Percentiles rank a stretch among this genome's conserved stretches.
These are phyloP conservation scores for Agriotes lineatus DNA, from an alignment of 2,888 invertebrate species.

Conservation along the genomic window DNA sequence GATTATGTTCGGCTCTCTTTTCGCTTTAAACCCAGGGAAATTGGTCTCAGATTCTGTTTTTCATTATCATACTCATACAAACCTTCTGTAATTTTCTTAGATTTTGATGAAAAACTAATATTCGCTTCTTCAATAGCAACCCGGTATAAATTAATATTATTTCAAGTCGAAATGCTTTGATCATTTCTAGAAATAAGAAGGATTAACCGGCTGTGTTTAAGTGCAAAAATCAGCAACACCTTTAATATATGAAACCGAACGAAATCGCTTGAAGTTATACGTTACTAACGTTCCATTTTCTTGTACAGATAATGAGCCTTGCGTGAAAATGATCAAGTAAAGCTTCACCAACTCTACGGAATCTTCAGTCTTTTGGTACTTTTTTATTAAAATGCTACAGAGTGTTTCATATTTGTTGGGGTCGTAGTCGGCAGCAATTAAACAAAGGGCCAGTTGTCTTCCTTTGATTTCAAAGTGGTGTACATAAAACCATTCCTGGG, in stretches of 20 bases:
- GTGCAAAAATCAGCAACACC: conserved; percentile 54
- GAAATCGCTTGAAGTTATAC: conserved; percentile 64
- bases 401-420: conserved; percentile 71
- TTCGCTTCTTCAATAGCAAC: conserved; percentile 45
- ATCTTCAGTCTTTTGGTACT: conserved; percentile 68
- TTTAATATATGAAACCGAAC: conserved; percentile 57
- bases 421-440: conserved; percentile 70
- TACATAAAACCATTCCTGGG: conserved; percentile 58
- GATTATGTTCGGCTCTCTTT: no score
- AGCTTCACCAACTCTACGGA: conserved; percentile 68
- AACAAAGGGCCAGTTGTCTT: conserved; percentile 51
- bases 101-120: conserved; percentile 44
- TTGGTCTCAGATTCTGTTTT: not conserved
- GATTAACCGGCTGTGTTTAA: not conserved
- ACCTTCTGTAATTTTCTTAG: conserved; percentile 41
- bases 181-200: conserved; percentile 6
- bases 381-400: conserved; percentile 67
- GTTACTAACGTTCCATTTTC: conserved; percentile 50
- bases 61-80: not conserved
- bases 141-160: conserved; percentile 44
- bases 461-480: not conserved
- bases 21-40: no score
- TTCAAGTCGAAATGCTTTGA: conserved; percentile 22
- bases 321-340: conserved; percentile 61
- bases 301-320: conserved; percentile 9